phyloP scores from a whole-genome alignment of 2,113 vertebrate genomes.

The Charina bottae region DNA sequence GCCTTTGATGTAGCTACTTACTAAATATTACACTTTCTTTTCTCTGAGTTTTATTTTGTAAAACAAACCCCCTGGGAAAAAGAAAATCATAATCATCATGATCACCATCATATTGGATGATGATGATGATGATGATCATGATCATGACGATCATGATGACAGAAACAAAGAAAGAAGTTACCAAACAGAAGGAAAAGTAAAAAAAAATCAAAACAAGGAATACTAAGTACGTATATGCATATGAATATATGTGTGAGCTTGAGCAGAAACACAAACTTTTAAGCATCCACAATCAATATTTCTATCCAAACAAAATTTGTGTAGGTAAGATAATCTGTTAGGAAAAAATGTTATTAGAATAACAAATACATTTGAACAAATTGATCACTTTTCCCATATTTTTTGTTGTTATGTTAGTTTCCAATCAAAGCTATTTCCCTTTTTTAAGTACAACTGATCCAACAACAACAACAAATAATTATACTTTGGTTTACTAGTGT shows the following conservation, averaged over 20 bases:
- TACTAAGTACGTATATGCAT: neutral
- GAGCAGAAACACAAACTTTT: neutral
- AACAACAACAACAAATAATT: neutral
- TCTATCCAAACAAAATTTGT: neutral
- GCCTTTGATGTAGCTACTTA: neutral
- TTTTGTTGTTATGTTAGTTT: neutral
- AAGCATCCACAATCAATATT: neutral
- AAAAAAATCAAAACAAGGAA: neutral
- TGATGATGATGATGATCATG: neutral
- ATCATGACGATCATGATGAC: fast-evolving
- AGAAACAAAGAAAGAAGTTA: neutral
- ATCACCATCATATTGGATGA: neutral
- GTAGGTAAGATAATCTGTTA: neutral
- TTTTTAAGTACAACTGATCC: neutral
- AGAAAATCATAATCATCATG: neutral
- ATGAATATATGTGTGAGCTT: neutral
- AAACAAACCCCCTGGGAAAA: neutral
- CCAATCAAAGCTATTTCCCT: neutral
- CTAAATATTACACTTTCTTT: neutral
- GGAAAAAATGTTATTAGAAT: neutral
- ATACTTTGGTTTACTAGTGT: neutral
- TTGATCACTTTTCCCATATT: neutral
- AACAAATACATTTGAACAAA: neutral
- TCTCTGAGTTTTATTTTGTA: neutral
- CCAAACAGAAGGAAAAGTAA: neutral